Evolutionary conservation across 1,140 invertebrate species (phyloP).

Genomic region (Plectrocnemia conspersa): DNA sequence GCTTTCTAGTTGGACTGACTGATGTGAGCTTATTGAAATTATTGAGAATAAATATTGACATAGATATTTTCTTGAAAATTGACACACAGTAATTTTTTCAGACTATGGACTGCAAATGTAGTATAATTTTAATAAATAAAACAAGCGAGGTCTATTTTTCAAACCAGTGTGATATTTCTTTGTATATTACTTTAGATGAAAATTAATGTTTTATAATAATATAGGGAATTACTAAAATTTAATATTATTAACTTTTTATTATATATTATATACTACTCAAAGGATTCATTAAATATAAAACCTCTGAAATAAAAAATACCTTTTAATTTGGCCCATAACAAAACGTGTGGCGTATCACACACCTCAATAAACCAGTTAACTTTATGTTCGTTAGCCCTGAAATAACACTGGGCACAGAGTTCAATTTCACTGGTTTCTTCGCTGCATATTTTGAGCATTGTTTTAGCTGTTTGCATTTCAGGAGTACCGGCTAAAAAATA

Average conservation of each 20-base stretch:
- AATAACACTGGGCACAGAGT: conserved; percentile 89
- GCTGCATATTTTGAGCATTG: conserved; percentile 74
- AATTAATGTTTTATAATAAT: neutral
- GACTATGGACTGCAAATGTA: too few species aligned
- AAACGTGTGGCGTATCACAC: conserved; percentile 79
- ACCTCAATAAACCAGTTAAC: conserved; percentile 87
- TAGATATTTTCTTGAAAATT: too few species aligned
- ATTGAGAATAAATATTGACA: too few species aligned
- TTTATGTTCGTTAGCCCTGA: conserved; percentile 74
- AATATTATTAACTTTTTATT: neutral
- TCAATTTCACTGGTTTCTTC: conserved; percentile 88
- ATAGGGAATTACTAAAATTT: too few species aligned
- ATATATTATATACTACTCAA: neutral
- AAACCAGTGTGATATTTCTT: neutral
- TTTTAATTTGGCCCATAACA: conserved; percentile 91
- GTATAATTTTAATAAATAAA: too few species aligned
- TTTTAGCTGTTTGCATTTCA: conserved; percentile 69
- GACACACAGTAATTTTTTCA: too few species aligned
- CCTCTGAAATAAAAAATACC: conserved; percentile 42
- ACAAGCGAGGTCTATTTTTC: too few species aligned
- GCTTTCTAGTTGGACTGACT: too few species aligned
- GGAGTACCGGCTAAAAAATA: too few species aligned
- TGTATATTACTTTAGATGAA: neutral
- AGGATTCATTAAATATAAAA: neutral
- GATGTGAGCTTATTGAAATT: too few species aligned